A percentile compares a stretch with the other conserved stretches of the same genome.
Evolutionary conservation across 2,113 vertebrate species (phyloP).

Genomic region (Toxostoma redivivum): DNA sequence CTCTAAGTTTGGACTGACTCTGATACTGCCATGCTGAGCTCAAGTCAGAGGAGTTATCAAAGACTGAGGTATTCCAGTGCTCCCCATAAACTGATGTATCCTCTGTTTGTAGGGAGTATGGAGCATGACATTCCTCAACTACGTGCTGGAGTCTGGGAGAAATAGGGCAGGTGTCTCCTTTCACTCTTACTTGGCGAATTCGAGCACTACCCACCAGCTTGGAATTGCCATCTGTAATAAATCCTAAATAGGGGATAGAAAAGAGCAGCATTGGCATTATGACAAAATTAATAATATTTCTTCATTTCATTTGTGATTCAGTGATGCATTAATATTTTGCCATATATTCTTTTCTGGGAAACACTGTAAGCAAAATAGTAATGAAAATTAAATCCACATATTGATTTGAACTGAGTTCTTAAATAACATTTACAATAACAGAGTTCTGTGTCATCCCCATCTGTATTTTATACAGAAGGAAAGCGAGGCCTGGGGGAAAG

Average conservation of each 20-base stretch:
- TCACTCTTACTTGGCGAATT: constrained; percentile 89
- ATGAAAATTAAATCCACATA: neutral
- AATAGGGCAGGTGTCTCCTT: constrained; percentile 74
- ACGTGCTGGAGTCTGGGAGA: constrained; percentile 64
- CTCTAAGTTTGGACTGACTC: constrained; percentile 77
- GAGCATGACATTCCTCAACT: constrained; percentile 70
- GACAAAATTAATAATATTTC: neutral
- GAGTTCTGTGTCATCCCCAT: neutral
- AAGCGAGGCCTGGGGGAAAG: neutral
- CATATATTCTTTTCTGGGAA: neutral
- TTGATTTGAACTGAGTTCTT: neutral
- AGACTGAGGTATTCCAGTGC: constrained; percentile 73
- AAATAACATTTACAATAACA: neutral
- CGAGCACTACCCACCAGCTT: constrained; percentile 88
- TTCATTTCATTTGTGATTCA: neutral
- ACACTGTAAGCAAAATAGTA: neutral
- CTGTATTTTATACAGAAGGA: neutral
- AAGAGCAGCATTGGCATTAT: neutral
- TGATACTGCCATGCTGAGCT: constrained; percentile 81
- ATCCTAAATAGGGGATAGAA: constrained; percentile 73
- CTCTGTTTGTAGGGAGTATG: constrained; percentile 85
- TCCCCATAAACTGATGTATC: constrained; percentile 80
- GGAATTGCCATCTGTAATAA: constrained; percentile 94
- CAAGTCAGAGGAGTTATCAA: constrained; percentile 52
- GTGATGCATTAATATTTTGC: neutral